phyloP scores from a whole-genome alignment of 2,797 vertebrate species.

The Sebastiscus albofasciatus region DNA sequence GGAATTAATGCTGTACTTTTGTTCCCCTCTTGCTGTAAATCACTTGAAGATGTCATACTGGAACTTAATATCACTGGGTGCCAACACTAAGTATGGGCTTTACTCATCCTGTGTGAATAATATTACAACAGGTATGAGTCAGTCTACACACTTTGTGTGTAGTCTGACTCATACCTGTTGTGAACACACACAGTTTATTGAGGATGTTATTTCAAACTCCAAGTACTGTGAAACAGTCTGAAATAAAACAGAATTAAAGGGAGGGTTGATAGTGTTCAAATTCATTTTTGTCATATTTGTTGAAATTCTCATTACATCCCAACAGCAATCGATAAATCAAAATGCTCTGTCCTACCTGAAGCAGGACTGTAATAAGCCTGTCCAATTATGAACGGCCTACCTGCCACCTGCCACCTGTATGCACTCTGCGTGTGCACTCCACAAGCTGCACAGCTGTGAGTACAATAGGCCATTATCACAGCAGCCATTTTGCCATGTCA shows the following conservation, averaged over 20 bases:
- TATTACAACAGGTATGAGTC: slow-evolving; percentile 19
- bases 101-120: neutral
- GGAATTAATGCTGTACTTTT: neutral
- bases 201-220: neutral
- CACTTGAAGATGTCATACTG: neutral
- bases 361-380: neutral
- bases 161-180: too few species aligned
- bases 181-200: neutral
- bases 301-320: neutral
- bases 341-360: neutral
- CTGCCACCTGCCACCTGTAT: too few species aligned
- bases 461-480: too few species aligned
- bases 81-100: slow-evolving; percentile 3
- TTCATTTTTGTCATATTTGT: neutral
- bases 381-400: neutral
- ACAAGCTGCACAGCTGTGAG: too few species aligned
- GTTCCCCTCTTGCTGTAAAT: slow-evolving; percentile 1
- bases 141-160: neutral
- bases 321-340: neutral
- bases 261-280: neutral
- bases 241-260: neutral
- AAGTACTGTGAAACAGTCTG: neutral
- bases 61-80: slow-evolving; percentile 4
- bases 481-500: too few species aligned
- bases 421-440: too few species aligned